phyloP scores from a whole-genome alignment of 1,140 invertebrate genomes.

The Diuraphis noxia region DNA sequence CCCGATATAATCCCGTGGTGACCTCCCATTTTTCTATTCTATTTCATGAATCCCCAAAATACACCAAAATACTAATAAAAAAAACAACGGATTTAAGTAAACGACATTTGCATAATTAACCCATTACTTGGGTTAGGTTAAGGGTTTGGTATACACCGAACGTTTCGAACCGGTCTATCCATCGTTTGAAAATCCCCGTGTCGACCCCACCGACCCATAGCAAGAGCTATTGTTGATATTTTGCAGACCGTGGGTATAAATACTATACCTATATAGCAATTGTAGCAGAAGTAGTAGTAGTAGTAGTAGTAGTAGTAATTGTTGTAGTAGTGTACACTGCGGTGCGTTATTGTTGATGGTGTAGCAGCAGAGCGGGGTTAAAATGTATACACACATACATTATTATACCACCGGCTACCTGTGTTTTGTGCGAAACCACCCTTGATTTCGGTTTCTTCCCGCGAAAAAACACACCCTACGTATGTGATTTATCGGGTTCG shows the following conservation, averaged over 20 bases:
- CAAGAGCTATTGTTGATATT: conserved; percentile 36
- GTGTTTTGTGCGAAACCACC: conserved; percentile 49
- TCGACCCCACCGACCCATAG: not conserved
- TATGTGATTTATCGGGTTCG: conserved; percentile 48
- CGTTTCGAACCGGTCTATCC: conserved; percentile 37
- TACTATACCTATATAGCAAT: not conserved
- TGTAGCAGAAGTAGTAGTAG: not conserved
- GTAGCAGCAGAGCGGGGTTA: conserved; percentile 3
- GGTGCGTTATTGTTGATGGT: conserved; percentile 26
- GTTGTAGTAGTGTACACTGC: conserved; percentile 10
- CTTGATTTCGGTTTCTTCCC: conserved; percentile 52
- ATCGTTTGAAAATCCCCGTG: conserved; percentile 38
- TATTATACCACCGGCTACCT: conserved; percentile 35
- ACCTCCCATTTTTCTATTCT: not conserved
- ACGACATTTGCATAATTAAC: conserved; percentile 45
- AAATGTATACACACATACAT: not conserved
- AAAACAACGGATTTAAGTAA: not conserved
- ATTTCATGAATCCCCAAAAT: not conserved
- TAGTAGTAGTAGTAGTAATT: conserved; percentile 28
- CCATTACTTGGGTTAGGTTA: conserved; percentile 38
- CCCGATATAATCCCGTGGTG: conserved; percentile 20
- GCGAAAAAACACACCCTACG: conserved; percentile 45
- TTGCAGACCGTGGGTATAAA: not conserved
- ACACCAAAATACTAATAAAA: not conserved
- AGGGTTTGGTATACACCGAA: not conserved